Evolutionary conservation across 2,113 vertebrate genomes (phyloP), one percentile per base, ranked within the genome.

Genomic region (Anseranas semipalmata): DNA sequence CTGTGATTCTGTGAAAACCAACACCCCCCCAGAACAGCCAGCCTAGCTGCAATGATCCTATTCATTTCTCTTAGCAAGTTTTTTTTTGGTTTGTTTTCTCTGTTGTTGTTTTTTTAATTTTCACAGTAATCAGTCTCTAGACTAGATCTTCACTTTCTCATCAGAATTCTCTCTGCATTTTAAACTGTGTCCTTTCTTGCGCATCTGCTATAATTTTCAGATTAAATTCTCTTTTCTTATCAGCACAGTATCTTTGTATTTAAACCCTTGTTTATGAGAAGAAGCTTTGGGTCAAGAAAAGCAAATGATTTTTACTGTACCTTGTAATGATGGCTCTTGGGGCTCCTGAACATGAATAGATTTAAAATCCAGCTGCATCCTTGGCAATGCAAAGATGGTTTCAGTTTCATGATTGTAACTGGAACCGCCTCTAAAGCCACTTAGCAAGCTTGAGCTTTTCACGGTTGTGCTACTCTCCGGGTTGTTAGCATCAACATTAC

Each of bases 281-380:
- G 37, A 3, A 52, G 37, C n/a, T 73, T 82, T 53, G 39, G 45
- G 74, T 20, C 20, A 89, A n/a, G 35, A 46, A 43, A 58, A 19
- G 2, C 28, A 63, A 53, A 32, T 70, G 2, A 37, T 13, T 15
- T 89, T 88, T 84, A 93, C 63, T 73, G 35, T 85, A 99, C 99
- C 99, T 95, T 99, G 98, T 60, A 99, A 96, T 33, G 98, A 98
- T 33, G 99, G 99, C 33, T 99, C 99, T 28, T 99, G 99, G 9
- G 99, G 99, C 75, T 99, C 99, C 65, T 99, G 99, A 37, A 99
- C 98, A 9, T 99, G 99, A 96, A 99, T 99, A 75, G 99, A 99
- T 93, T 99, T 99, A 90, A 99, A 99, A 97, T 99, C 99, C 89
- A 99, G 98, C 94, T 99, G 99, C 99, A 99, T 99, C 94, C 99